Base-by-base conservation (phyloP, 2,797 vertebrate species). In the Megaceryle alcyon region DNA sequence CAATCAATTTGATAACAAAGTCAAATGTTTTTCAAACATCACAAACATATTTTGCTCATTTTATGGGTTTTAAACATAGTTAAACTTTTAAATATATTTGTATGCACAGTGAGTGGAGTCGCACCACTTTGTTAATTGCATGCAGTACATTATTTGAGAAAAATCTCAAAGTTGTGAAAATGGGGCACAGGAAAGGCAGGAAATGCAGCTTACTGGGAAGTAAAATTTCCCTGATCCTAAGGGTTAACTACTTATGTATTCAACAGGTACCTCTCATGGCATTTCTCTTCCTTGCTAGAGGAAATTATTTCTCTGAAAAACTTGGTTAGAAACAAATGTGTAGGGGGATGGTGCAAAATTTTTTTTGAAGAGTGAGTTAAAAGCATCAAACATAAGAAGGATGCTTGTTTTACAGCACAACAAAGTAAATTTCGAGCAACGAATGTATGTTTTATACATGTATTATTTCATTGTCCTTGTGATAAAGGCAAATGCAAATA, bases 401-500 rank as follows among this genome's bases (percentile, higher is more conserved):
- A 61, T 43, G 35, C 7, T 7, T 73, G 4, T 4, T 94, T 82
- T 43, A 81, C 23, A 90, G 18, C 14, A 70, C 4, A 91, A 46
- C 14, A 83, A 57, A 70, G 64, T 26, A 44, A 11, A 82, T 31
- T 84, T 60, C 72, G n/a, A 82, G 53, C 8, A 87, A n/a, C n/a
- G 8, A 84, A 56, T 37, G 28, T 14, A 41, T 43, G 3, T 69
- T 89, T 86, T 71, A 56, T 49, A 63, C 3, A 43, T 12, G 8
- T 17, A 68, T 48, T 78, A 66, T 80, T 80, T 68, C 70, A 21
- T 14, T 21, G 12, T 76, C 57, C 46, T 89, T 96, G 75, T 35
- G 35, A 83, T 63, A 87, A 85, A 89, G 44, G 28, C 48, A 93
- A 94, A 90, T 81, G 10, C 18, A 88, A 86, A 60, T 43, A 81